Percentiles rank a stretch among this genome's conserved stretches.
Evolutionary conservation across 2,797 vertebrate species (phyloP).

Genomic region (Rhabdomys pumilio): DNA sequence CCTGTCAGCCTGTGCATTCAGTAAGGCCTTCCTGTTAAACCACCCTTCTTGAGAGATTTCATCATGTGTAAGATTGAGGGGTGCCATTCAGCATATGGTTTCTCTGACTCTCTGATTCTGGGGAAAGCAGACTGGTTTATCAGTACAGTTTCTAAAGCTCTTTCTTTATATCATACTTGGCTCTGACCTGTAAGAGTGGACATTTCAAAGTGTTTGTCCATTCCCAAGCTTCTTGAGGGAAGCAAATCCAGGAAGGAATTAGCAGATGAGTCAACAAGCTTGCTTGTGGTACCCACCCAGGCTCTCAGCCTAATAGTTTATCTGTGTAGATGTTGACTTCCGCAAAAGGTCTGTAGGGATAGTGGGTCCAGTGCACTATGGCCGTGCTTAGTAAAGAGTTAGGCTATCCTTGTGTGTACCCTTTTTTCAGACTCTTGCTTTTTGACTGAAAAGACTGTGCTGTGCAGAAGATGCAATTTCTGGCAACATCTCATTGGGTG

Average conservation of each 20-base stretch:
- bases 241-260: slow-evolving; percentile 60
- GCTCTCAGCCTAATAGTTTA: slow-evolving; percentile 3
- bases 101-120: slow-evolving; percentile 47
- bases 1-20: not conserved
- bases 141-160: slow-evolving; percentile 58
- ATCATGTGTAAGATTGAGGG: not conserved
- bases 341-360: slow-evolving; percentile 9
- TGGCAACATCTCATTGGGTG: slow-evolving; percentile 7
- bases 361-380: not conserved
- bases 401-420: slow-evolving; percentile 12
- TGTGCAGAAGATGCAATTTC: slow-evolving; percentile 29
- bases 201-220: slow-evolving; percentile 21
- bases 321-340: not conserved
- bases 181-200: slow-evolving; percentile 22
- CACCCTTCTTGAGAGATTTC: not conserved
- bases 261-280: not conserved
- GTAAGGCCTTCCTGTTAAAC: not conserved
- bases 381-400: slow-evolving; percentile 28
- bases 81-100: not conserved
- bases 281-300: not conserved
- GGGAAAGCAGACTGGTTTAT: not conserved
- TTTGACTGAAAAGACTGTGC: slow-evolving; percentile 23
- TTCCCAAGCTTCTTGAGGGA: slow-evolving; percentile 57
- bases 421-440: not conserved
- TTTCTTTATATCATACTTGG: slow-evolving; percentile 48